phyloP scores from a whole-genome alignment of 2,888 invertebrate species.

The Mantis religiosa region DNA sequence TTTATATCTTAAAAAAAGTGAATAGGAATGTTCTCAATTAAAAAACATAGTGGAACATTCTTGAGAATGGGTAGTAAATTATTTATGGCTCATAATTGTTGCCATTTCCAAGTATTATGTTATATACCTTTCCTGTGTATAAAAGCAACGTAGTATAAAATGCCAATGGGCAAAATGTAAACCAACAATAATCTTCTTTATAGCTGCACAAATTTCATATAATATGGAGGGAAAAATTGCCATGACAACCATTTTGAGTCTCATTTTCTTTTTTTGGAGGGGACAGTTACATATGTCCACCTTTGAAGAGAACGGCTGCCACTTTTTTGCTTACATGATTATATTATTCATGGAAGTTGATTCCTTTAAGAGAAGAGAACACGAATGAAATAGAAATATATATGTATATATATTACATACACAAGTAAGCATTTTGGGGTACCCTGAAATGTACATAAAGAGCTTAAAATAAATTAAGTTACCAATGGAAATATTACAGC shows the following conservation, averaged over 20 bases:
- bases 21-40: slow-evolving; percentile 5
- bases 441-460: slow-evolving; percentile 15
- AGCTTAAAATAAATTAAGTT: slow-evolving; percentile 8
- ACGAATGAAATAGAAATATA: slow-evolving; percentile 15
- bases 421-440: slow-evolving; percentile 7
- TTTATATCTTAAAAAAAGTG: not conserved
- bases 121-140: not conserved
- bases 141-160: slow-evolving; percentile 21
- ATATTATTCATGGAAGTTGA: slow-evolving; percentile 1
- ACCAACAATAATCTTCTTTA: slow-evolving; percentile 14
- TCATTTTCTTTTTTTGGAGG: not conserved
- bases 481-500: not conserved
- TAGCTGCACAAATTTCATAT: slow-evolving; percentile 20
- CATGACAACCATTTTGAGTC: slow-evolving; percentile 19
- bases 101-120: not conserved
- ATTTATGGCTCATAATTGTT: not conserved
- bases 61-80: not conserved
- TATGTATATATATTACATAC: slow-evolving; percentile 10
- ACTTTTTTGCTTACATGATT: not conserved
- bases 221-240: slow-evolving; percentile 24
- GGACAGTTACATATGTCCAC: not conserved
- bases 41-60: not conserved
- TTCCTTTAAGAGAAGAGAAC: slow-evolving; percentile 9
- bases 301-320: not conserved
- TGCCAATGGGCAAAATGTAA: slow-evolving; percentile 20